Conservation (phyloP, 1,140 invertebrate species). For the Doryteuthis pealeii region DNA sequence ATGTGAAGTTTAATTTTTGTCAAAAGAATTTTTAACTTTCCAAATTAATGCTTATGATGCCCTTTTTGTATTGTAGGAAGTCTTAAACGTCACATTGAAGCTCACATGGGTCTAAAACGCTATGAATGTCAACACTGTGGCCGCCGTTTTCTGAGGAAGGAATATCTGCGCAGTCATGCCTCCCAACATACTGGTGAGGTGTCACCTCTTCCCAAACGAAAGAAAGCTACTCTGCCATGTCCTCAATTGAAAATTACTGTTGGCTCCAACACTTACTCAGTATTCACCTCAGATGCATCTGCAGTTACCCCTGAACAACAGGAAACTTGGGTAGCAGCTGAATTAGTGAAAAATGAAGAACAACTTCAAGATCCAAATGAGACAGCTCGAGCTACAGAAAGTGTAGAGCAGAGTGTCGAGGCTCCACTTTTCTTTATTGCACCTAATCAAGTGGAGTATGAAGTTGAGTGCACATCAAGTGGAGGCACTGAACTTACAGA, state of each 20-base stretch:
- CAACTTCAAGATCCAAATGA: constrained; percentile 14
- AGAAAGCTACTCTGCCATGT: neutral
- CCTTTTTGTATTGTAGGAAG: constrained; percentile 45
- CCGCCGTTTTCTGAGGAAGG: constrained; percentile 41
- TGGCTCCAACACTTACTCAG: constrained; percentile 2
- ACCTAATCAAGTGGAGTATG: constrained; percentile 28
- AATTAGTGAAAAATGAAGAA: constrained; percentile 17
- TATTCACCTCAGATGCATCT: neutral
- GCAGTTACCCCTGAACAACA: neutral
- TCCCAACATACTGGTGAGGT: constrained; percentile 23
- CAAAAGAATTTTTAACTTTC: no score
- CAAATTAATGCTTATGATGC: no score
- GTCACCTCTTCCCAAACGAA: neutral
- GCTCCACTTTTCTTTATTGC: constrained; percentile 16
- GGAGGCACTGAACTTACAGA: constrained; percentile 24
- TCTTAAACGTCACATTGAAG: constrained; percentile 39
- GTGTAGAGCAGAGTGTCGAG: constrained; percentile 18
- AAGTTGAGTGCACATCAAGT: constrained; percentile 33
- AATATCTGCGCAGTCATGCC: constrained; percentile 41
- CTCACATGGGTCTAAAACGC: constrained; percentile 27
- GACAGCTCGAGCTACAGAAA: constrained; percentile 9
- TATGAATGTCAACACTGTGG: constrained; percentile 41
- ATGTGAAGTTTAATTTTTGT: no score
- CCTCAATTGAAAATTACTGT: constrained; percentile 9
- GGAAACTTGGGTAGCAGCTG: neutral